A percentile compares a stretch with the other conserved stretches of the same genome.
Evolutionary conservation across 2,797 vertebrate species (phyloP).

Genomic region (Megaceryle alcyon): DNA sequence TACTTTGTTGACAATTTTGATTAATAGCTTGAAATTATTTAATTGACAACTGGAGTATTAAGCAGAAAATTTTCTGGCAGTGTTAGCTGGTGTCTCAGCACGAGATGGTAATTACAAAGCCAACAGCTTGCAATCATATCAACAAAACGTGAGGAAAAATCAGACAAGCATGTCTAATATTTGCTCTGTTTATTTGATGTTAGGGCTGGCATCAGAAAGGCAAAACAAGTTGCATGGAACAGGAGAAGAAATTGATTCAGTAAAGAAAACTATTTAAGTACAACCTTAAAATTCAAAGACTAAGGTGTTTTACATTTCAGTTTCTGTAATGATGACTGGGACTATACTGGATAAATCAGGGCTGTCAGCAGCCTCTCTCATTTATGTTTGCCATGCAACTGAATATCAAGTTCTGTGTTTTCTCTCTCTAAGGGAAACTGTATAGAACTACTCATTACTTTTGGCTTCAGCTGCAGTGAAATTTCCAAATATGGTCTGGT

Average conservation of each 20-base stretch:
- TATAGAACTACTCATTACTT: neutral
- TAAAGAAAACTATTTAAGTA: neutral
- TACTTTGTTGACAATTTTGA: neutral
- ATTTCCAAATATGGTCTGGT: neutral
- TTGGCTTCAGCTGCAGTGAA: neutral
- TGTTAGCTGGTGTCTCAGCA: neutral
- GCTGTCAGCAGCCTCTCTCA: neutral
- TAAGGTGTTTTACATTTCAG: neutral
- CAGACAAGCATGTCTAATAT: neutral
- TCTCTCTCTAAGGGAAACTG: neutral
- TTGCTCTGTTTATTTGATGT: conserved; percentile 17
- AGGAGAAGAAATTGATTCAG: neutral
- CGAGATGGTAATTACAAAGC: neutral
- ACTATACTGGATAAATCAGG: neutral
- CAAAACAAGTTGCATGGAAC: neutral
- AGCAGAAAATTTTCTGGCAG: neutral
- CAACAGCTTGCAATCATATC: neutral
- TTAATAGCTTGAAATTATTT: neutral
- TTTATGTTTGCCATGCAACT: neutral
- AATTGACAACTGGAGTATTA: neutral
- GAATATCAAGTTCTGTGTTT: neutral
- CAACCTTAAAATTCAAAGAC: neutral
- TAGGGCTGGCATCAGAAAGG: neutral
- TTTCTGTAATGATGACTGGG: neutral
- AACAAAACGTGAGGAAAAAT: neutral